Base-by-base conservation (phyloP, 2,888 invertebrate species). In the Ommatoiulus sabulosus region DNA sequence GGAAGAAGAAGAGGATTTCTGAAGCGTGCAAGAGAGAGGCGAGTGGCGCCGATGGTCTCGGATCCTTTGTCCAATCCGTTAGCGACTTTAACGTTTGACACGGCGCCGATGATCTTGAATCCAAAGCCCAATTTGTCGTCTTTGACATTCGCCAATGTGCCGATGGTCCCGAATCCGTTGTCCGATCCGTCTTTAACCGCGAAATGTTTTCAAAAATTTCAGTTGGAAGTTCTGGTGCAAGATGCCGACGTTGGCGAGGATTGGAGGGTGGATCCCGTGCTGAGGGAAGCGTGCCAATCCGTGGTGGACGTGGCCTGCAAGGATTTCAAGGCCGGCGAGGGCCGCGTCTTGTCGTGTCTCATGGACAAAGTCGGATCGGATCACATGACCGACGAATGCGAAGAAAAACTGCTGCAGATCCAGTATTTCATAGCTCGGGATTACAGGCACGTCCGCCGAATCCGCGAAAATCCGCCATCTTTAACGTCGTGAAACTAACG, bases 381-480 rank as follows among this genome's bases (percentile, higher is more conserved):
- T 89, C 94, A 95, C 84, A 99, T 99, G 98, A 96, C 95, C 0
- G 95, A 95, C 89, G 95, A 96, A 20, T 99, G 99, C 94, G 97
- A 98, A 93, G 95, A 96, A 90, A 96, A 97, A 10, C 94, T 99
- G 84, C 94, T 99, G 89, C 97, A 99, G 93, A 97, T 99, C 91
- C 98, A 99, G 92, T 99, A 98, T 93, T 99, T 99, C 93, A 95
- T 99, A 90, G 97, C 98, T 0, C 95, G 99, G 91, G 97, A 99
- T 93, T 99, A 97, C 92, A 97, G 91, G 93, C 93, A 24, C 17
- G 15, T 35, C 35, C 52, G 88, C 6, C 24, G 0, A 10, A 15
- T 80, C 10, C 17, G 10, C 35, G n/a, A 15, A 17, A 80, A 80
- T 35, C 24, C 15, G 24, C 80, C 80, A 7, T 15, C 10, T 80